These are phyloP conservation scores for Drosophila ezoana DNA, from an alignment of 2,888 invertebrate genomes.

Conservation along the genomic window DNA sequence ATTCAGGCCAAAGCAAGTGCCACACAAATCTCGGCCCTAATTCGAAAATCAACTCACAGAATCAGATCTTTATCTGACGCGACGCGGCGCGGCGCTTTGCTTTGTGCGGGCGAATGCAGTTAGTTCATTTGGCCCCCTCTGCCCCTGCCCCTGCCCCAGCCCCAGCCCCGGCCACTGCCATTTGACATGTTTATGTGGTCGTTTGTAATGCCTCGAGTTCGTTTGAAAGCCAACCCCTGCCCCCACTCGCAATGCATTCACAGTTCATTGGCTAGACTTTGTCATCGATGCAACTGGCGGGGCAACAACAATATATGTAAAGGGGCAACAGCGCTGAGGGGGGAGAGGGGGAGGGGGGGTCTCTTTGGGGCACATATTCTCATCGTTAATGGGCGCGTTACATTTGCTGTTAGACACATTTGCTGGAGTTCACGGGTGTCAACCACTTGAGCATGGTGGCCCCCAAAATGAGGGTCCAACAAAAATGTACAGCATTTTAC, in stretches of 20 bases:
- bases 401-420: conserved; percentile 62
- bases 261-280: conserved; percentile 67
- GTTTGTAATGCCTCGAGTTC: conserved; percentile 27
- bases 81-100: conserved; percentile 17
- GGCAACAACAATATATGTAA: neutral
- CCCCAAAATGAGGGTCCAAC: conserved; percentile 42
- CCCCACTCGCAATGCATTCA: conserved; percentile 34
- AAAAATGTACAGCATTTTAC: conserved; percentile 32
- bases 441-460: conserved; percentile 62
- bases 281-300: conserved; percentile 31
- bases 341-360: neutral
- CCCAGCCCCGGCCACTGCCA: neutral
- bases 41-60: conserved; percentile 51
- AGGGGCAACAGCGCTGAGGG: neutral
- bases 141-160: neutral
- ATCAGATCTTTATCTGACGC: conserved; percentile 42
- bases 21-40: conserved; percentile 47
- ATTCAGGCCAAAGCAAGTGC: conserved; percentile 18
- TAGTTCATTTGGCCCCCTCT: neutral
- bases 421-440: conserved; percentile 60
- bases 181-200: conserved; percentile 49
- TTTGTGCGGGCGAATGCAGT: conserved; percentile 30
- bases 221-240: conserved; percentile 2
- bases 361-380: conserved; percentile 10
- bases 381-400: conserved; percentile 54